Evolutionary conservation across 2,113 vertebrate genomes (phyloP).

Genomic region (Chaetodon auriga): DNA sequence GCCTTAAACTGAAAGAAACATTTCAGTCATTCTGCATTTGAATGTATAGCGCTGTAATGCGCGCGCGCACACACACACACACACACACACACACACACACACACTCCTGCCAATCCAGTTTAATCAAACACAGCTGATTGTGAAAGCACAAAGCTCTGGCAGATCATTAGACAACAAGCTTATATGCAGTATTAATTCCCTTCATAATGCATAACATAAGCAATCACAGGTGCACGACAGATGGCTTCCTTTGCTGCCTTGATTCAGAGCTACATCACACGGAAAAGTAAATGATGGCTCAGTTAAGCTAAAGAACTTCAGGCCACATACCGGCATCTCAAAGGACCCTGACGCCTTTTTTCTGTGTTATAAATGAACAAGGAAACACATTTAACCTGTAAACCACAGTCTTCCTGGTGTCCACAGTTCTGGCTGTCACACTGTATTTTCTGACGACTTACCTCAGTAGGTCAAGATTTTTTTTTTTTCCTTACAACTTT

Average conservation of each 20-base stretch:
- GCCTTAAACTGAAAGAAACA: neutral
- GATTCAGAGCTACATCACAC: slow-evolving; percentile 31
- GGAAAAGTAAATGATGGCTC: slow-evolving; percentile 32
- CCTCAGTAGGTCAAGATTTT: slow-evolving; percentile 6
- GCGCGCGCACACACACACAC: neutral
- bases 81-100: neutral
- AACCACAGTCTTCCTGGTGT: neutral
- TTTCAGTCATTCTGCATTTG: neutral
- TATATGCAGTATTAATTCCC: slow-evolving; percentile 36
- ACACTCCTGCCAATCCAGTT: slow-evolving; percentile 7
- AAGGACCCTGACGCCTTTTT: slow-evolving; percentile 12
- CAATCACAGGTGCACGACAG: slow-evolving; percentile 45
- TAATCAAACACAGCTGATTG: slow-evolving; percentile 11
- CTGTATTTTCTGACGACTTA: neutral
- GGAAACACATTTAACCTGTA: neutral
- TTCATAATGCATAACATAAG: slow-evolving; percentile 32
- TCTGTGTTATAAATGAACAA: neutral
- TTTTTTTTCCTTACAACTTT: neutral
- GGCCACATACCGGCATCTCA: neutral
- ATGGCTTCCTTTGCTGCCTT: slow-evolving; percentile 26
- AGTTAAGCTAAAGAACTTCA: slow-evolving; percentile 19
- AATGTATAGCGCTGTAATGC: neutral
- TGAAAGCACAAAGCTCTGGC: slow-evolving; percentile 2
- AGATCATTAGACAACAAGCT: slow-evolving; percentile 16
- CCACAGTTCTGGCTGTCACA: no score